These are phyloP conservation scores for Eurosta solidaginis DNA, from an alignment of 1,140 invertebrate genomes.

Conservation along the genomic window DNA sequence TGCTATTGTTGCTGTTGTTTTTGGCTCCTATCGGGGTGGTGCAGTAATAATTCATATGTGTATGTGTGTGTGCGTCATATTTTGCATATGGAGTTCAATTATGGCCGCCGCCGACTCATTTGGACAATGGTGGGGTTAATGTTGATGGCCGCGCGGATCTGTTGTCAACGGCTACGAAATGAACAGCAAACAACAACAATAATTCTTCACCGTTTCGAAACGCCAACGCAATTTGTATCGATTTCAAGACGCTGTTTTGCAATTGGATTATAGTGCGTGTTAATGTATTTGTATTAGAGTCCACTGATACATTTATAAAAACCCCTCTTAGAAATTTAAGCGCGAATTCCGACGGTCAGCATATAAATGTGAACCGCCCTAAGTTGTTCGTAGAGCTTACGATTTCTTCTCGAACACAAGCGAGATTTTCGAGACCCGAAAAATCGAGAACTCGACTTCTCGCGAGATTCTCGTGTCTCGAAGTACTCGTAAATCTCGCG, in stretches of 20 bases:
- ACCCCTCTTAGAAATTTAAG: no score
- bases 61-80: not conserved
- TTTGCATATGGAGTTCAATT: conserved; percentile 17
- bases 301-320: no score
- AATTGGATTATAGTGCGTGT: not conserved
- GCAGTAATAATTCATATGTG: not conserved
- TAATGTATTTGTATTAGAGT: not conserved
- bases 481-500: no score
- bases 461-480: no score
- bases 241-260: not conserved
- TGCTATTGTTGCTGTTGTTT: not conserved
- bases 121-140: not conserved
- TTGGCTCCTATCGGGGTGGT: not conserved
- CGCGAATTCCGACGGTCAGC: no score
- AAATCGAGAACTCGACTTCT: no score
- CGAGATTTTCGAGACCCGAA: no score
- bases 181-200: not conserved
- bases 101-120: not conserved
- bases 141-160: not conserved
- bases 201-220: not conserved
- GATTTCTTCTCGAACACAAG: no score
- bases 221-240: not conserved
- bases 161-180: not conserved
- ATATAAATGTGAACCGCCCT: no score
- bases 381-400: no score